These are phyloP conservation scores for Turritopsis rubra DNA, from an alignment of 30 jellyfish, hydroid and myxozoan species.

Conservation along the genomic window DNA sequence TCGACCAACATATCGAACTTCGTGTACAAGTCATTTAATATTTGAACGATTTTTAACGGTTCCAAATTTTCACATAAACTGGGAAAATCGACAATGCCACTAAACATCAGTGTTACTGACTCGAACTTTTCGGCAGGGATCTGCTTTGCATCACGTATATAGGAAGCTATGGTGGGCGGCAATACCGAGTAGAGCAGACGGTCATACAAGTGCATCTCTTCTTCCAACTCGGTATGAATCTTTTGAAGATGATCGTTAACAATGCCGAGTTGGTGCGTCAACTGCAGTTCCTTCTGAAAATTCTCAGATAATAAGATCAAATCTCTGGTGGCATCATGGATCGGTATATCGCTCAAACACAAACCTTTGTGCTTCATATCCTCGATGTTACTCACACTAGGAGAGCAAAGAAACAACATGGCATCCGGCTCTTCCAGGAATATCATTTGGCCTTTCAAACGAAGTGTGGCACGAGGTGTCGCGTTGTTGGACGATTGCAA, in stretches of 20 bases:
- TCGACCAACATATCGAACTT: constrained; percentile 38
- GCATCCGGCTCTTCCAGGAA: constrained; percentile 36
- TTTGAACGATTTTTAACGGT: constrained; percentile 34
- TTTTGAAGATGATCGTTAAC: constrained; percentile 36
- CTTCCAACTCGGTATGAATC: constrained; percentile 33
- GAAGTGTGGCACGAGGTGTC: constrained; percentile 39
- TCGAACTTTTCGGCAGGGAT: constrained; percentile 42
- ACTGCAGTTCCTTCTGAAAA: constrained; percentile 33
- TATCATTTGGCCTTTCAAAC: constrained; percentile 60
- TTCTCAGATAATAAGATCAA: constrained; percentile 34
- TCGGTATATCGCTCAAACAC: constrained; percentile 52
- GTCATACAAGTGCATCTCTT: constrained; percentile 49
- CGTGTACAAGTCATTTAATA: constrained; percentile 42
- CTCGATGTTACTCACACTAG: constrained; percentile 41
- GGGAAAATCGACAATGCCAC: constrained; percentile 55
- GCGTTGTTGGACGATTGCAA: constrained; percentile 23
- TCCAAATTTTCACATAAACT: constrained; percentile 40
- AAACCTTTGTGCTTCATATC: constrained; percentile 39
- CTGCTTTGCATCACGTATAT: constrained; percentile 33
- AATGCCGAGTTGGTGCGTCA: constrained; percentile 40
- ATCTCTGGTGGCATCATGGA: constrained; percentile 66
- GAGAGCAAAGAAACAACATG: constrained; percentile 51
- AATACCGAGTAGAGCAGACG: constrained; percentile 37
- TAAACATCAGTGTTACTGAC: constrained; percentile 38
- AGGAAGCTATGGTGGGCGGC: constrained; percentile 46